phyloP scores from a whole-genome alignment of 2,797 vertebrate genomes.

The Enteromius viviparus region DNA sequence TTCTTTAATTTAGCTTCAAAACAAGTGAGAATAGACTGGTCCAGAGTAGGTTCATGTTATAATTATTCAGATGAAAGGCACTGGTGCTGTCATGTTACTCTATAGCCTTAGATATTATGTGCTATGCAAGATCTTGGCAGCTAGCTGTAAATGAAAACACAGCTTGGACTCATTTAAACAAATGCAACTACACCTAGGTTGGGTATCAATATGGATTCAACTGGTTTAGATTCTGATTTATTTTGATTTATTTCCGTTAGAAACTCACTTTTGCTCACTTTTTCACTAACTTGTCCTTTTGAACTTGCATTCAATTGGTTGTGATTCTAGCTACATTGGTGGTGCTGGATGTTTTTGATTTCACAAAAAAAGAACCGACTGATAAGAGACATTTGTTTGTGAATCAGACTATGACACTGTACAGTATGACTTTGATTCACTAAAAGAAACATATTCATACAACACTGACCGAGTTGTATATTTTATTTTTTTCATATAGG shows the following conservation, averaged over 20 bases:
- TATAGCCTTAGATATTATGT: constrained; percentile 39
- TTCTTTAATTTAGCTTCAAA: constrained; percentile 69
- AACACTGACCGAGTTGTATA: not conserved
- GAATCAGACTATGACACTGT: not conserved
- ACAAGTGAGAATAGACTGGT: constrained; percentile 65
- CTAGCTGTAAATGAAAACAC: constrained; percentile 39
- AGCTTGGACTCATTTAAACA: constrained; percentile 43
- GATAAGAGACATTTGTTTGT: not conserved
- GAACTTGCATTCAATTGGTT: not conserved
- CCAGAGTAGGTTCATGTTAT: constrained; percentile 55
- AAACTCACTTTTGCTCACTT: not conserved
- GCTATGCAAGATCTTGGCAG: constrained; percentile 27
- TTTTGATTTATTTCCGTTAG: not conserved
- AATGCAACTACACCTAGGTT: constrained; percentile 15
- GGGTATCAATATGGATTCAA: not conserved
- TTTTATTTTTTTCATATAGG: not conserved
- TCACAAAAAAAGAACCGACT: not conserved
- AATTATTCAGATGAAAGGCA: constrained; percentile 57
- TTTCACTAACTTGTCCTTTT: too few relatives aligned
- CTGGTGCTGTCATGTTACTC: constrained; percentile 43
- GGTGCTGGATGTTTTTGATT: not conserved
- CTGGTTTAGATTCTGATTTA: not conserved
- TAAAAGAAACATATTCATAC: not conserved
- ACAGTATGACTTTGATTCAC: not conserved
- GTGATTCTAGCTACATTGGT: not conserved